phyloP scores from a whole-genome alignment of 2,113 vertebrate genomes.

The Ailurus styani region DNA sequence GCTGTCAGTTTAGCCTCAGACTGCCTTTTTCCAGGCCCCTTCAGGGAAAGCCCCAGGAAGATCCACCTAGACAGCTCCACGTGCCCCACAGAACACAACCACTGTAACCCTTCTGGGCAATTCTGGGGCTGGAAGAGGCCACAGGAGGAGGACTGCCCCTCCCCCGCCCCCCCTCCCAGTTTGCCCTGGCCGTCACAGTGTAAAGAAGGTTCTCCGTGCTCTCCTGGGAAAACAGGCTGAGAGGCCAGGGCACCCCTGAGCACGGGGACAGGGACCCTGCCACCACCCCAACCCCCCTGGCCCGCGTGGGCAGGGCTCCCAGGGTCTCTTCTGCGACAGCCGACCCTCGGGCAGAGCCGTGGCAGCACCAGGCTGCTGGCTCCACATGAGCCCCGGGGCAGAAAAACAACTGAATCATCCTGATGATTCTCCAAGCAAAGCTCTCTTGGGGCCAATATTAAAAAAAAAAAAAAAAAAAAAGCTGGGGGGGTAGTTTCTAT shows the following conservation, averaged over 20 bases:
- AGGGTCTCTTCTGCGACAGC: not conserved
- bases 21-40: not conserved
- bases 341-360: not conserved
- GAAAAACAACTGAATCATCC: conserved; percentile 52
- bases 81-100: accelerated
- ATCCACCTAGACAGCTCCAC: too few relatives aligned
- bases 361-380: not conserved
- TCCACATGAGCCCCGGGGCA: not conserved
- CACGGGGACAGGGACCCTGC: not conserved
- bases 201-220: not conserved
- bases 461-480: not conserved
- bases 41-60: not conserved
- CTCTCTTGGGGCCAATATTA: not conserved
- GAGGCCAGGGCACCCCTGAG: not conserved
- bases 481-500: not conserved
- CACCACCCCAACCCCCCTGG: not conserved
- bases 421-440: not conserved
- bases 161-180: not conserved
- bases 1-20: not conserved
- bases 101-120: not conserved
- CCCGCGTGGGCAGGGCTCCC: not conserved
- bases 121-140: not conserved
- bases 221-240: not conserved
- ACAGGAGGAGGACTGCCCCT: not conserved
- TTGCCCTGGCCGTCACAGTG: not conserved